These are phyloP conservation scores for Arion vulgaris DNA, from an alignment of 1,140 invertebrate genomes.

Conservation along the genomic window DNA sequence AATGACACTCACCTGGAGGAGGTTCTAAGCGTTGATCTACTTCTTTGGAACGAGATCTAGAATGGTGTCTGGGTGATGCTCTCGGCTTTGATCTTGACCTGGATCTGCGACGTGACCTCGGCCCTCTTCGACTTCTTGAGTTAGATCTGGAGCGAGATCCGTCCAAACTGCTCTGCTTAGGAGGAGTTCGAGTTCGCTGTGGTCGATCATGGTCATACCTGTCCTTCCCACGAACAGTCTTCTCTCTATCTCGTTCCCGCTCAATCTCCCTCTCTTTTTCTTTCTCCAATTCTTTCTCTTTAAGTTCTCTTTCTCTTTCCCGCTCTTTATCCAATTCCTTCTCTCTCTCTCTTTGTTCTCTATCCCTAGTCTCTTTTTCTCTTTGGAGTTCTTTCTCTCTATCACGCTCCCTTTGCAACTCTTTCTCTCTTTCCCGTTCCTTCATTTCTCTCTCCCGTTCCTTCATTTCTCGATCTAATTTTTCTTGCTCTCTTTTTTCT, in stretches of 20 bases:
- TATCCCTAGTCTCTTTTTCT: constrained; percentile 57
- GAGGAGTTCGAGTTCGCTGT: constrained; percentile 12
- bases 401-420: constrained; percentile 50
- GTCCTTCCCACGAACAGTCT: constrained; percentile 39
- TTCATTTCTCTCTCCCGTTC: constrained; percentile 61
- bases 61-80: constrained; percentile 31
- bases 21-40: constrained; percentile 30
- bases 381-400: constrained; percentile 39
- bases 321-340: constrained; percentile 46
- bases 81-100: constrained; percentile 45
- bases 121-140: constrained; percentile 37
- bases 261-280: constrained; percentile 43
- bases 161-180: background rate
- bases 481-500: constrained; percentile 48
- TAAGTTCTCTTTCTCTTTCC: constrained; percentile 48
- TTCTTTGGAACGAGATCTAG: constrained; percentile 38
- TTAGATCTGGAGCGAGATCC: constrained; percentile 20
- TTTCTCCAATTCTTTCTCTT: constrained; percentile 50
- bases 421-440: constrained; percentile 43
- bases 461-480: constrained; percentile 46
- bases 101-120: constrained; percentile 48
- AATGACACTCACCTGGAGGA: constrained; percentile 11
- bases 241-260: constrained; percentile 41
- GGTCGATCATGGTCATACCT: constrained; percentile 25
- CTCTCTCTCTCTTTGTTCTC: constrained; percentile 49